Evolutionary conservation across 2,888 invertebrate species (phyloP), one percentile per base, ranked within the genome.

Genomic region (Tribolium freemani): DNA sequence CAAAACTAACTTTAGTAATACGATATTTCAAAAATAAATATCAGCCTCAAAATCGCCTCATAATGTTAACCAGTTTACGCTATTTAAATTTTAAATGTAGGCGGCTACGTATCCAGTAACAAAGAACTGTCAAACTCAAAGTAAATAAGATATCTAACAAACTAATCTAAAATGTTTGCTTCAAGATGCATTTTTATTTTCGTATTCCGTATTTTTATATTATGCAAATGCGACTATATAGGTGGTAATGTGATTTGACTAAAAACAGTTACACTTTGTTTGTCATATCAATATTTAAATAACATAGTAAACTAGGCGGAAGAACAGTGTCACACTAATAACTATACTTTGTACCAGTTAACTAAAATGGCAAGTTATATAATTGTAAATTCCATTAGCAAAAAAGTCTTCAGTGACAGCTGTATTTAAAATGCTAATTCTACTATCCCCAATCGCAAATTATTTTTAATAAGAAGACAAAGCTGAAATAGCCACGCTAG

Each of bases 1-100:
- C 8, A 10, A 21, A 38, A 13, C 50, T 50, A 63, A 31, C 31
- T 61, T 60, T 61, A 61, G 63, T 63, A 63, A 63, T 63, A 31
- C 13, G 63, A 63, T 63, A 63, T 63, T 63, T 63, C 38, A 63
- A 38, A 63, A 63, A 50, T 63, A 64, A 64, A 53, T 21, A 66
- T 45, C 54, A 54, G 45, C 44, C 54, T 60, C 60, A 60, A 57
- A 46, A 60, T 58, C 46, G 48, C 60, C 46, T 66, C 66, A 54
- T 66, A 66, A 66, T 13, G 31, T 66, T 66, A 54, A 54, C 54
- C 66, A 66, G 66, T 66, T 66, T 54, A 66, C 54, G 66, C 54
- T 66, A 66, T 66, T 66, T 66, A 66, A 66, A 66, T 54, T 66
- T 66, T 53, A 66, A 66, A 66, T 66, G 66, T 66, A 54, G 66